Percentiles rank a stretch among this genome's conserved stretches.
Conservation (phyloP, 2,888 invertebrate genomes). For the Sarcophaga subvicina region DNA sequence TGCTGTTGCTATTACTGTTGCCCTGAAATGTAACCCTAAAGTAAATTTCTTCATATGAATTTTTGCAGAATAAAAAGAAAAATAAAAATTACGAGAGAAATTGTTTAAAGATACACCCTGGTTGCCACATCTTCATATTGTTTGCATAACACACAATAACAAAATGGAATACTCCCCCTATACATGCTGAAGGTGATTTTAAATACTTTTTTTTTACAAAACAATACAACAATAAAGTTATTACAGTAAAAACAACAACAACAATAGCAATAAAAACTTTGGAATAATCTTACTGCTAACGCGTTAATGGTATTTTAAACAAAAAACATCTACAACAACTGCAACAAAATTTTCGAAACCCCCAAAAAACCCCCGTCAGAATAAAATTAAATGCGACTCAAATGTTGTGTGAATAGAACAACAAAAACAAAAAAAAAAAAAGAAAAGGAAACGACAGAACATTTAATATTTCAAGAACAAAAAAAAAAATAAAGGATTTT, state of each 20-base stretch:
- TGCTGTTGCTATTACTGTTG: too few relatives aligned
- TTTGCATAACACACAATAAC: neutral
- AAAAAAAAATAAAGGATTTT: neutral
- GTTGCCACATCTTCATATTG: neutral
- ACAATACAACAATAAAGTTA: slow-evolving; percentile 16
- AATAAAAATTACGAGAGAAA: neutral
- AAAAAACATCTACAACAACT: neutral
- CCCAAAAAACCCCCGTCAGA: neutral
- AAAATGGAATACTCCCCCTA: neutral
- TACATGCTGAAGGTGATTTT: slow-evolving; percentile 12
- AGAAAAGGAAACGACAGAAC: neutral
- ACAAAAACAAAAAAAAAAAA: neutral
- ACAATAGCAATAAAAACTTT: neutral
- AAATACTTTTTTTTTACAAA: neutral
- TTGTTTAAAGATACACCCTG: neutral
- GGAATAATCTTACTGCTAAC: slow-evolving; percentile 7
- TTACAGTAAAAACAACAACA: neutral
- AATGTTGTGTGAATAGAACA: slow-evolving; percentile 51
- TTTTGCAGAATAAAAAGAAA: neutral
- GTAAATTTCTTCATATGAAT: neutral
- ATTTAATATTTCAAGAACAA: neutral
- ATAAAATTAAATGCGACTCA: slow-evolving; percentile 25
- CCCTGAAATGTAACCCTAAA: too few relatives aligned
- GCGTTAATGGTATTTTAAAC: slow-evolving; percentile 53
- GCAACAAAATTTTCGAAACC: too few relatives aligned